Evolutionary conservation across 2,113 vertebrate species (phyloP).

Genomic region (Notarius quadriscutis): DNA sequence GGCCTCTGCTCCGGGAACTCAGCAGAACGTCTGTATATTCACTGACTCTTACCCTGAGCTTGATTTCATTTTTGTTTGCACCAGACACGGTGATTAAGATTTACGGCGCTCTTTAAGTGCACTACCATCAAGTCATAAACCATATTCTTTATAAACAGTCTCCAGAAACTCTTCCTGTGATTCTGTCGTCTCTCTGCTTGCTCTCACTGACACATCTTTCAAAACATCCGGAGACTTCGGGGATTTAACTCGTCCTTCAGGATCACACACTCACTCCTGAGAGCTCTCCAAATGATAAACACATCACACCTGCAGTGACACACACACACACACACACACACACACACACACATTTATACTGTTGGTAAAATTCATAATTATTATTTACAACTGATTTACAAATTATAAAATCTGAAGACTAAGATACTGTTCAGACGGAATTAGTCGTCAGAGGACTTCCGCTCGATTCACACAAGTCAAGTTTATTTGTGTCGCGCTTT

Average conservation of each 20-base stretch:
- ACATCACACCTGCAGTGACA: not conserved
- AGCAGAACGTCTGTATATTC: too few relatives aligned
- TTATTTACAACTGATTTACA: not conserved
- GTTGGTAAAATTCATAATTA: too few relatives aligned
- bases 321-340: too few relatives aligned
- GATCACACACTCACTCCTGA: not conserved
- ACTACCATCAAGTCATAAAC: not conserved
- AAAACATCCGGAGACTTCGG: not conserved
- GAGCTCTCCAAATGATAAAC: not conserved
- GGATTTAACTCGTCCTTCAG: not conserved
- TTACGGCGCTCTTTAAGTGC: not conserved
- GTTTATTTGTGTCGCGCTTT: too few relatives aligned
- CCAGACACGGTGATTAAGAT: not conserved
- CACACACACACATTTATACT: not conserved
- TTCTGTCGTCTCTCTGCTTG: not conserved
- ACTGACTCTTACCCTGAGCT: too few relatives aligned
- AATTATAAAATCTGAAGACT: not conserved
- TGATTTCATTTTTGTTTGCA: not conserved
- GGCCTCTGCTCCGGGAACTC: too few relatives aligned
- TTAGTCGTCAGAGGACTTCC: not conserved
- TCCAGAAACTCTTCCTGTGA: not conserved
- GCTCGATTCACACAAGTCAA: not conserved
- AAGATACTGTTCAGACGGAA: not conserved
- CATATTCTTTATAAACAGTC: not conserved
- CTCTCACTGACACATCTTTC: not conserved